Percentiles rank a stretch among this genome's conserved stretches.
Conservation (phyloP, 2,113 vertebrate species). For the Lophochroa leadbeateri region DNA sequence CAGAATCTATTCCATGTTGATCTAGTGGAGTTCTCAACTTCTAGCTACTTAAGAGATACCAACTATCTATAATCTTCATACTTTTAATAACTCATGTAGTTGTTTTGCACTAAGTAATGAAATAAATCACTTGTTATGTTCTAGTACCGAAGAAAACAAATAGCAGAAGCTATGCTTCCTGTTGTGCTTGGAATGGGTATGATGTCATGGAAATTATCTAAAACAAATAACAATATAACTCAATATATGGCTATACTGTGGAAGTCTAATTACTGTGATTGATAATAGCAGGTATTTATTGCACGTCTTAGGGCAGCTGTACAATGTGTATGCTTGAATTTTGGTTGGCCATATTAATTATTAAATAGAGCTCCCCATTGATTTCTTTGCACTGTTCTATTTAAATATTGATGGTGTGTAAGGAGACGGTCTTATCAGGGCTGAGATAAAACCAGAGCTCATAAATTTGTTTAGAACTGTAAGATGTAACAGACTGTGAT, state of each 20-base stretch:
- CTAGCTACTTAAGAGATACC: not conserved
- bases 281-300: not conserved
- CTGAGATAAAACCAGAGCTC: not conserved
- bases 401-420: constrained; percentile 31
- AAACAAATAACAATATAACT: not conserved
- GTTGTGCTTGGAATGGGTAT: not conserved
- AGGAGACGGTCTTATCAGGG: not conserved
- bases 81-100: not conserved
- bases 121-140: not conserved
- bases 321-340: not conserved
- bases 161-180: not conserved
- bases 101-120: not conserved
- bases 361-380: not conserved
- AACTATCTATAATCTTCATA: not conserved
- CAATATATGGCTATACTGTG: not conserved
- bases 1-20: not conserved
- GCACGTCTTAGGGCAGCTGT: not conserved
- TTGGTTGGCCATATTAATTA: not conserved
- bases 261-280: constrained; percentile 4
- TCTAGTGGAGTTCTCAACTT: not conserved
- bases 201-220: not conserved
- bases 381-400: not conserved
- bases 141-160: not conserved
- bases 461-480: not conserved
- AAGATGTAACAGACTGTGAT: not conserved